Evolutionary conservation across 37 sponge, comb jelly and placozoan species (phyloP), one percentile per base, ranked within the genome.

Genomic region (Chondrosia reniformis): DNA sequence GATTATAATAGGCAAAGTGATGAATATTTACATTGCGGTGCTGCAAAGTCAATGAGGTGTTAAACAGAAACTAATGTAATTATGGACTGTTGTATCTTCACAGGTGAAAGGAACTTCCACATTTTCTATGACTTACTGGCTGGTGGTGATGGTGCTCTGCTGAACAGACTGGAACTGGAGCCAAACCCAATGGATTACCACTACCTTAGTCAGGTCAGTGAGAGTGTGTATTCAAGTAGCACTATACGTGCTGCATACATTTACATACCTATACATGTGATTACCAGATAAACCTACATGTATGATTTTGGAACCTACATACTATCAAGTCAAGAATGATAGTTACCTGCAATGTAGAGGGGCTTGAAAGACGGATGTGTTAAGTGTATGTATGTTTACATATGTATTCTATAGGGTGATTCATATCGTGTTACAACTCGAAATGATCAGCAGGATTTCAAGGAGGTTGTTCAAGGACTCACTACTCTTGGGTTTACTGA

Each of bases 81-180:
- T n/a, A 19, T 63, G 15, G 45, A 15, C 25, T 63, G 15, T 19
- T 46, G 19, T 15, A 33, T 45, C 10, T 30, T 56, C 59, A 2
- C 67, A 40, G 92, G 92, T 40, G 92, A 91, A 67, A 62, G 92
- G 15, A 91, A 91, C 76, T 91, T 91, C 38, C 92, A 91, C 88
- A 84, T 91, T 52, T 91, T 91, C 77, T 91, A 91, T 62, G 88
- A 91, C 61, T 42, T 91, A 27, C 79, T 92, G 5, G 75, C 65
- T 30, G 76, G 89, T 73, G 78, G 52, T n/a, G 83, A 85, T 64
- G 3, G 45, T 28, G 28, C 46, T n/a, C 76, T 88, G 7, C 67
- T 92, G 36, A 34, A 52, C 7, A n/a, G 36, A 46, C 80, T 92
- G 36, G 62, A 74, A 69, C 86, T 92, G 22, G 32, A 74, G 17